Conservation (phyloP, 2,888 invertebrate species). For the Cheiracanthium punctorium region DNA sequence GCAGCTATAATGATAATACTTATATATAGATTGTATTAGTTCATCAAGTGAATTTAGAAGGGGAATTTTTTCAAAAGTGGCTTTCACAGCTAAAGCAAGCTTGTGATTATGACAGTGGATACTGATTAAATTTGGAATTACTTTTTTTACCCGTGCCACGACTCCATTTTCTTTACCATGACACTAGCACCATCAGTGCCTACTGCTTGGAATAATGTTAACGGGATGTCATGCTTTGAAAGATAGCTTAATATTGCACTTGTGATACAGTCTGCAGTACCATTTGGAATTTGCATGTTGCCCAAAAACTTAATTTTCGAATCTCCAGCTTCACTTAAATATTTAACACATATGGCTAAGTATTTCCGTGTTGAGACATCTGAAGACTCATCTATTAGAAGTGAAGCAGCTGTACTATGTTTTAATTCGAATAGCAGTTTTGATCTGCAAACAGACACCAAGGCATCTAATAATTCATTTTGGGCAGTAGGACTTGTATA, state of each 20-base stretch:
- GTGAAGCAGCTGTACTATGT: neutral
- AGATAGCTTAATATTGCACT: neutral
- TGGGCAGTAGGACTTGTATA: neutral
- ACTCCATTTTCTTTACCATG: neutral
- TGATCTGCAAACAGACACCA: neutral
- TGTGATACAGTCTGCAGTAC: neutral
- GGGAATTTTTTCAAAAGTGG: neutral
- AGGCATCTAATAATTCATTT: neutral
- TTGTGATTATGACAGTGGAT: neutral
- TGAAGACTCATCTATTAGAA: neutral
- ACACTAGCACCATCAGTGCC: neutral
- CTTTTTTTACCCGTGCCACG: neutral
- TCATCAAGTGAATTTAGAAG: neutral
- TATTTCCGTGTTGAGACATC: neutral
- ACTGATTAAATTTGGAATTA: neutral
- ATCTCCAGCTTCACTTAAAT: neutral
- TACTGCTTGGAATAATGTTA: neutral
- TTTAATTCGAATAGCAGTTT: neutral
- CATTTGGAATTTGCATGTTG: neutral
- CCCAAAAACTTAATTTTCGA: neutral
- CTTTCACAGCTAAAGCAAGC: neutral
- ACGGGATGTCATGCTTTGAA: neutral
- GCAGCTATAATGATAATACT: neutral
- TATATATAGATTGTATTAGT: neutral
- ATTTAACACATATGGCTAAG: neutral